Evolutionary conservation across 2,113 vertebrate genomes (phyloP), one percentile per base, ranked within the genome.

Genomic region (Corvus moneduloides): DNA sequence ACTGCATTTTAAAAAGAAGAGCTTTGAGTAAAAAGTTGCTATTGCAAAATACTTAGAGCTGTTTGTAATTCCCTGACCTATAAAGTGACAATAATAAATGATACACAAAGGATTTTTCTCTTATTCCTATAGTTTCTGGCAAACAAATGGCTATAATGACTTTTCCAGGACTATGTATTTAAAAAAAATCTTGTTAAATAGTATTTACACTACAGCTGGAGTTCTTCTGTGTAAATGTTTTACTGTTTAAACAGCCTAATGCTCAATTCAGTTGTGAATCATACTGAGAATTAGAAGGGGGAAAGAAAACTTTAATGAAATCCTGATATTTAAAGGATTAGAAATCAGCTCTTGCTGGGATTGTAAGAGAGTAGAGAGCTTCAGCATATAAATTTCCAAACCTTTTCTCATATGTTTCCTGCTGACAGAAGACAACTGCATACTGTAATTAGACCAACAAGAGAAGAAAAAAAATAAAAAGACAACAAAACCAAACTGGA

Each of bases 51-150:
- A 80, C 73, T 97, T 94, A 89, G 84, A 94, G 30, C 56, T 94
- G 94, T 95, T 96, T 93, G 92, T 95, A 96, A 96, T 92, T 91
- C 87, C 61, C 89, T 93, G 95, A 95, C 94, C 91, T 95, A 95
- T 89, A 91, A 96, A 97, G 64, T 89, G 91, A 69, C 96, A 95
- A 86, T 92, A 95, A 97, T 77, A 91, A 96, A 96, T 94, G 91
- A 82, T 84, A 96, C 37, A 71, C 35, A 88, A 94, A 96, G 85
- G 72, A 89, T 95, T 95, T 90, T 87, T 93, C 49, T 95, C 54
- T 87, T 96, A 95, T 76, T 96, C 84, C 87, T 94, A 96, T 94
- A 92, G 77, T 92, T 97, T 93, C 87, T 97, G 96, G 91, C 94
- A 94, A 91, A 90, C 46, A 91, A 93, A 92, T 72, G 90, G 10